These are phyloP conservation scores for Microctenopoma steveboyesi DNA, from an alignment of 2,797 vertebrate genomes.

Conservation along the genomic window DNA sequence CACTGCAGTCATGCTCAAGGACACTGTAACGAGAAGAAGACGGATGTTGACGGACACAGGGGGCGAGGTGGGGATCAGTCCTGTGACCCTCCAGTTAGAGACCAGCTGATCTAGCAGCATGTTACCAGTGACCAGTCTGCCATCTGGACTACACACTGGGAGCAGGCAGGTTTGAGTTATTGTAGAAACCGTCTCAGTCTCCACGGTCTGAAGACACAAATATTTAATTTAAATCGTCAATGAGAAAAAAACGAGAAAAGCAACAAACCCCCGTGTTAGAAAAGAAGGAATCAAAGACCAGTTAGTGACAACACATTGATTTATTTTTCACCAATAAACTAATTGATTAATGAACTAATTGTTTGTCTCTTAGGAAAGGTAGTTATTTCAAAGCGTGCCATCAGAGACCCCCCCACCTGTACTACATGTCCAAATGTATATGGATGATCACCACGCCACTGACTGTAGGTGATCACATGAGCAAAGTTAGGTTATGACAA, in stretches of 20 bases:
- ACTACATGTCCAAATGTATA: not conserved
- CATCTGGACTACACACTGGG: not conserved
- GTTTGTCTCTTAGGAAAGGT: not conserved
- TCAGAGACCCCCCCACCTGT: slow-evolving; percentile 9
- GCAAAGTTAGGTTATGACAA: no score
- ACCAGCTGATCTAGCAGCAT: slow-evolving; percentile 32
- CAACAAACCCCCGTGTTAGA: not conserved
- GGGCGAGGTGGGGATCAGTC: slow-evolving; percentile 5
- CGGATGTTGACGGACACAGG: slow-evolving; percentile 23
- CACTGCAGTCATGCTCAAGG: slow-evolving; percentile 11
- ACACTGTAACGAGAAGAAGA: slow-evolving; percentile 9
- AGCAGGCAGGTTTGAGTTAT: not conserved
- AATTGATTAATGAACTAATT: not conserved
- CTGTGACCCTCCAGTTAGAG: slow-evolving; percentile 13
- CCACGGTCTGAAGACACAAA: not conserved
- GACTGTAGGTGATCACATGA: no score
- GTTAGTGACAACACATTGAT: no score
- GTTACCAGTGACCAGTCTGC: slow-evolving; percentile 15
- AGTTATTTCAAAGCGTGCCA: slow-evolving; percentile 27
- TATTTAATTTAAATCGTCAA: no score
- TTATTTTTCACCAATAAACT: no score
- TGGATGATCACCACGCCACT: no score
- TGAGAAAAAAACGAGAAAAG: not conserved
- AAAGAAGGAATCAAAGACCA: not conserved
- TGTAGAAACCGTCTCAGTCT: not conserved